phyloP scores from a whole-genome alignment of 2,888 invertebrate genomes.

The Metellina segmentata region DNA sequence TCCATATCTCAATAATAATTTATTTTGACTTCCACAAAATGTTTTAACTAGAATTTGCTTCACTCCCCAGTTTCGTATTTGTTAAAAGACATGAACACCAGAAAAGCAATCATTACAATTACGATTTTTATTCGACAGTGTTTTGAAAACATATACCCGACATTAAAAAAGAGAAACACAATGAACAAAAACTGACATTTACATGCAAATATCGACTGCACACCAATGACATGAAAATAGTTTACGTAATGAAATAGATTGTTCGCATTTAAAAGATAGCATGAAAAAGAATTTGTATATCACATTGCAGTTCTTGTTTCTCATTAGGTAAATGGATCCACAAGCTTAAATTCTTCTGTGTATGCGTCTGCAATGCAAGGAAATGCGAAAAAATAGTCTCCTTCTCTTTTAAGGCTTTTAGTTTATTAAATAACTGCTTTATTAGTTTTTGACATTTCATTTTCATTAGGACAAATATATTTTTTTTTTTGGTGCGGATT shows the following conservation, averaged over 20 bases:
- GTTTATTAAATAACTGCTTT: not conserved
- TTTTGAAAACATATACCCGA: too few species aligned
- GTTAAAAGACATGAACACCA: too few species aligned
- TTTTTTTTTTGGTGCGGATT: not conserved
- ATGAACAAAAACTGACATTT: not conserved
- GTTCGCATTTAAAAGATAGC: constrained; percentile 6
- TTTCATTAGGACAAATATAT: constrained; percentile 4
- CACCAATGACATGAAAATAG: constrained; percentile 11
- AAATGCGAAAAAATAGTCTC: not conserved
- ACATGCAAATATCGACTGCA: not conserved
- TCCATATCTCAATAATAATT: too few species aligned
- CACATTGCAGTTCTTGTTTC: not conserved
- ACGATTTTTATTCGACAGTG: too few species aligned
- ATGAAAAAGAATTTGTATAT: constrained; percentile 8
- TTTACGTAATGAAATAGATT: constrained; percentile 9
- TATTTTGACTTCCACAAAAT: too few species aligned
- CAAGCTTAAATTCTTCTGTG: not conserved
- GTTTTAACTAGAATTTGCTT: too few species aligned
- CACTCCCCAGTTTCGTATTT: too few species aligned
- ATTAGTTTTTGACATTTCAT: not conserved
- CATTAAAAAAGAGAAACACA: too few species aligned
- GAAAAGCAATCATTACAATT: too few species aligned
- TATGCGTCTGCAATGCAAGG: not conserved
- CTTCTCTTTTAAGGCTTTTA: not conserved
- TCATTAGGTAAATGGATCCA: constrained; percentile 32